Percentiles rank a stretch among this genome's conserved stretches.
Conservation (phyloP, 2,888 invertebrate genomes). For the Euzophera pinguis region DNA sequence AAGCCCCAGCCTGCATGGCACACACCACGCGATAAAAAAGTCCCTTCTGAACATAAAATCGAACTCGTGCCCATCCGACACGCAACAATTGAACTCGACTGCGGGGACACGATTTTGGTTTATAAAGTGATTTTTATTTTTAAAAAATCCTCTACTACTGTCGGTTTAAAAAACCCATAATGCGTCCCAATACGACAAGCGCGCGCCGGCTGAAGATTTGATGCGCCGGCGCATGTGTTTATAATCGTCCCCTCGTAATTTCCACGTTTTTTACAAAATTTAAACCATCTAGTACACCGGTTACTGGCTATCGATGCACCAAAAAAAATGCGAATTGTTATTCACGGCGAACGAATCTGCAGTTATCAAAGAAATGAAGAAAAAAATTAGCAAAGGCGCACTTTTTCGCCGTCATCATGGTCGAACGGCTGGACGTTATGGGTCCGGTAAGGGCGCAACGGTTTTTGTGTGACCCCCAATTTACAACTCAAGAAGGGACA, state of each 20-base stretch:
- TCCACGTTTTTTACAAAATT: slow-evolving; percentile 66
- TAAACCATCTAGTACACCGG: slow-evolving; percentile 64
- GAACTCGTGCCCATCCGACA: slow-evolving; percentile 78
- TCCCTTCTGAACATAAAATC: slow-evolving; percentile 69
- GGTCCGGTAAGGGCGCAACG: slow-evolving; percentile 67
- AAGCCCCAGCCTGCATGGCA: slow-evolving; percentile 42
- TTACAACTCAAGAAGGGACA: slow-evolving; percentile 75
- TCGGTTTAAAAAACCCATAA: slow-evolving; percentile 74
- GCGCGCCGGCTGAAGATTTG: slow-evolving; percentile 79
- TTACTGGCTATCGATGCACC: slow-evolving; percentile 51
- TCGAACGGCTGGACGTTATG: slow-evolving; percentile 73
- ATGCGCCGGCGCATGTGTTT: slow-evolving; percentile 79
- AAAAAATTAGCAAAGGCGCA: slow-evolving; percentile 48
- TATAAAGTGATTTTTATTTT: slow-evolving; percentile 75
- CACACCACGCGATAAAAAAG: slow-evolving; percentile 74
- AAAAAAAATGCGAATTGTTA: slow-evolving; percentile 66
- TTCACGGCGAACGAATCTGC: slow-evolving; percentile 58
- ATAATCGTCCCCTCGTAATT: slow-evolving; percentile 75
- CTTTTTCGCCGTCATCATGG: slow-evolving; percentile 62
- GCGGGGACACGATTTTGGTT: slow-evolving; percentile 70
- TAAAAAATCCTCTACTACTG: slow-evolving; percentile 68
- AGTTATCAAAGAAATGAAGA: slow-evolving; percentile 63
- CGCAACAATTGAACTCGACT: slow-evolving; percentile 77
- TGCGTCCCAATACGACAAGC: slow-evolving; percentile 57
- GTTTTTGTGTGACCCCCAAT: slow-evolving; percentile 79